Base-by-base conservation (phyloP, 1,140 invertebrate genomes). In the Idris sp. region DNA sequence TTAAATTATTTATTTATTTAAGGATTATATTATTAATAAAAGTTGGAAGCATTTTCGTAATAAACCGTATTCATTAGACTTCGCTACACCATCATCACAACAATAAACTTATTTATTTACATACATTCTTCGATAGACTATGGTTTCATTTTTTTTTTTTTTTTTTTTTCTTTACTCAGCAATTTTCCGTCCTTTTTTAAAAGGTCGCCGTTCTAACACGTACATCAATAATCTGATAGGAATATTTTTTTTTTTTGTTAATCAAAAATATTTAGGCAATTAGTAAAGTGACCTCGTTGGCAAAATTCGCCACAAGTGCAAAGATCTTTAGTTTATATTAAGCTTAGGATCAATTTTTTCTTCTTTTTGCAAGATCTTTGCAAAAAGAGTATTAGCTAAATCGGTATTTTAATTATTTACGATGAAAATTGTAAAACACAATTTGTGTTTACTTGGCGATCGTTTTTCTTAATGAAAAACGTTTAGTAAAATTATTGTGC, bases 1-100 rank as follows among this genome's bases (percentile, higher is more conserved):
- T 65, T 65, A 65, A 67, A 56, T 67, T 67, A 67, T 67, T 67
- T 67, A 67, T 67, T 67, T 67, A 67, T 67, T 67, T 65, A 65
- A 67, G 36, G 46, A 0, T 61, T 46, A 48, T 11, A 46, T 54
- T 54, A 46, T 36, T n/a, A 22, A 22, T 22, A 22, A 31, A 16
- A 36, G 22, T 35, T 64, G 28, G 15, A 48, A 18, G 33, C 8
- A 22, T 33, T 48, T 67, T 67, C 49, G 41, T 38, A 22, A 56
- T 22, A 13, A 15, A 25, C 28, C 25, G 49, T 22, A 40, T 10
- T 1, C 11, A 9, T 13, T 14, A 10, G 7, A 14, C 38, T 18
- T 7, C n/a, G n/a, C n/a, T n/a, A n/a, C n/a, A n/a, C 18, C 35
- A 2, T 65, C 49, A 46, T 54, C 49, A 9, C 30, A 7, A 51